Percentiles rank a stretch among this genome's conserved stretches.
Evolutionary conservation across 2,888 invertebrate species (phyloP).

Genomic region (Cataglyphis altisquamis): DNA sequence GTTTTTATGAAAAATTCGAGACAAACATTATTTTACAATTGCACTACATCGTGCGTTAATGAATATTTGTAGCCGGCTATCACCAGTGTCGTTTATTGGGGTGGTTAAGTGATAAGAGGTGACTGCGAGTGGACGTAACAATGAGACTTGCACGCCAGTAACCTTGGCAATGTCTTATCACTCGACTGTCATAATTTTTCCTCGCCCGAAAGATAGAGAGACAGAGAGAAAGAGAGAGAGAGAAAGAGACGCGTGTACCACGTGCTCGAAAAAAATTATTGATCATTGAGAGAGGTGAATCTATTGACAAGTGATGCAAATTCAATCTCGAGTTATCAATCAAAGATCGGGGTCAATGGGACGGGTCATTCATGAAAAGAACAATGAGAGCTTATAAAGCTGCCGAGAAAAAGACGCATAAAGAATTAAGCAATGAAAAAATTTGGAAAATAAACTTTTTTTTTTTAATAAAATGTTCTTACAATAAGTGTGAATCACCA

Average conservation of each 20-base stretch:
- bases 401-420: too few species aligned
- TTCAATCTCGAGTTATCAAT: background rate
- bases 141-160: background rate
- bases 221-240: background rate
- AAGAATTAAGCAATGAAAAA: background rate
- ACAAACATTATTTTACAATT: background rate
- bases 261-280: background rate
- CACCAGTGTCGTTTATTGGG: background rate
- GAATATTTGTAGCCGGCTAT: conserved; percentile 23
- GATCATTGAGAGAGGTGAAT: background rate
- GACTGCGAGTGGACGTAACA: background rate
- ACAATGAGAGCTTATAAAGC: background rate
- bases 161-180: conserved; percentile 41
- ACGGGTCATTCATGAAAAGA: background rate
- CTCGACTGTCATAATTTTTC: background rate
- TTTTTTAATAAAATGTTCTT: background rate
- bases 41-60: background rate
- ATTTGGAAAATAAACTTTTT: background rate
- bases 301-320: background rate
- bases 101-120: conserved; percentile 33
- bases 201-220: background rate
- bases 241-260: background rate
- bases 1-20: background rate
- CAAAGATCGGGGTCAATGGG: background rate
- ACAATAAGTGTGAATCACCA: background rate